Evolutionary conservation across 2,888 invertebrate genomes (phyloP).

Genomic region (Smittia aterrima): DNA sequence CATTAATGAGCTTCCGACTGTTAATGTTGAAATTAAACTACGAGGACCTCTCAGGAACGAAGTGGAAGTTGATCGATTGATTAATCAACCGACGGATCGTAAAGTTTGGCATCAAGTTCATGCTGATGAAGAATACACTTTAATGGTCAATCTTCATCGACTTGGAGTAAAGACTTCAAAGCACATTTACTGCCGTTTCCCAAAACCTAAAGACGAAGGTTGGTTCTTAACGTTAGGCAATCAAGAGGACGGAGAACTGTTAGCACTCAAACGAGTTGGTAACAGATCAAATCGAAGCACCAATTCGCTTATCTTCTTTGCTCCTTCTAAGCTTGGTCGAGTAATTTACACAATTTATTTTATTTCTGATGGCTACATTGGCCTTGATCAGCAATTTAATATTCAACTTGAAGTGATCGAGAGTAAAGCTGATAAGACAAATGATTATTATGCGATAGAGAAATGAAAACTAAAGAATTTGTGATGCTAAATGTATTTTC

Average conservation of each 20-base stretch:
- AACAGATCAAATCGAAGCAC: conserved; percentile 56
- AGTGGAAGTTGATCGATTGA: conserved; percentile 45
- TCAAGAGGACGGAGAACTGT: conserved; percentile 66
- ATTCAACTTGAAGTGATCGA: conserved; percentile 58
- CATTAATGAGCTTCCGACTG: conserved; percentile 64
- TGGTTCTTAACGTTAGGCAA: conserved; percentile 90
- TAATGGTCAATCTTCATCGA: conserved; percentile 60
- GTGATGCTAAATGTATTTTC: neutral
- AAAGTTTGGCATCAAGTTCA: conserved; percentile 62
- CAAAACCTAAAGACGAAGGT: conserved; percentile 91
- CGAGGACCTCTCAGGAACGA: conserved; percentile 57
- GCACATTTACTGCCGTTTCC: conserved; percentile 76
- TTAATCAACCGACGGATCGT: conserved; percentile 52
- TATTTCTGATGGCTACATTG: conserved; percentile 90
- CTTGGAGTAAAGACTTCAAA: conserved; percentile 61
- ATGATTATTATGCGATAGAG: neutral
- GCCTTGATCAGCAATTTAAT: conserved; percentile 86
- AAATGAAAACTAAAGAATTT: neutral
- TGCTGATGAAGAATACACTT: conserved; percentile 70
- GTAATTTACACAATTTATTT: conserved; percentile 76
- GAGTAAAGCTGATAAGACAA: neutral
- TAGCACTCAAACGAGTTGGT: conserved; percentile 75
- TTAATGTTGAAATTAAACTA: conserved; percentile 59
- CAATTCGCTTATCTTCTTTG: conserved; percentile 61
- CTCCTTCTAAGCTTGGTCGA: conserved; percentile 66